phyloP scores from a whole-genome alignment of 2,888 invertebrate species.

The Stenichneumon culpator region DNA sequence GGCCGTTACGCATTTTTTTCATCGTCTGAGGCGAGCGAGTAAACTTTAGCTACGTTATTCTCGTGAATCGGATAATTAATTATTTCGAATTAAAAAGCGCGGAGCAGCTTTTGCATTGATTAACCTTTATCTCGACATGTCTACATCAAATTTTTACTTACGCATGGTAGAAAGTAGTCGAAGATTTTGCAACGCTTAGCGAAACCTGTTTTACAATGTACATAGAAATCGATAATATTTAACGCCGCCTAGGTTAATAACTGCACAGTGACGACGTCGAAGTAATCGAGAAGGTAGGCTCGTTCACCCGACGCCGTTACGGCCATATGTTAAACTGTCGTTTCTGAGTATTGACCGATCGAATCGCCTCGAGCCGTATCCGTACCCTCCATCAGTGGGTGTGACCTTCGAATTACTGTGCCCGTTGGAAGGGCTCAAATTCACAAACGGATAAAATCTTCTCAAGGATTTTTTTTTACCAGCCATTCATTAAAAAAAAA shows the following conservation, averaged over 20 bases:
- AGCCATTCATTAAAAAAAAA: background rate
- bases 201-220: slow-evolving; percentile 36
- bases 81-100: background rate
- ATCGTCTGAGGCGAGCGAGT: background rate
- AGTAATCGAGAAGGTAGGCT: slow-evolving; percentile 13
- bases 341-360: background rate
- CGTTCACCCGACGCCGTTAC: background rate
- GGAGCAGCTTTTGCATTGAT: background rate
- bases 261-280: background rate
- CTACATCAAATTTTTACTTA: background rate
- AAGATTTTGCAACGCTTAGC: slow-evolving; percentile 13
- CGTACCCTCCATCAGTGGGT: background rate
- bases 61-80: background rate
- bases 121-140: slow-evolving; percentile 3
- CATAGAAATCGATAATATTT: background rate
- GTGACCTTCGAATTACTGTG: slow-evolving; percentile 26
- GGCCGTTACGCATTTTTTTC: background rate
- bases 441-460: background rate
- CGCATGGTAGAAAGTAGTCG: background rate
- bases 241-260: slow-evolving; percentile 6
- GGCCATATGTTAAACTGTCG: background rate
- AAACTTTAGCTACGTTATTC: too few species aligned
- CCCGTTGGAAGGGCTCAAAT: background rate
- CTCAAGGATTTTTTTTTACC: background rate
- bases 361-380: slow-evolving; percentile 20